A percentile compares a stretch with the other conserved stretches of the same genome.
Evolutionary conservation across 2,797 vertebrate species (phyloP).

Genomic region (Harpagifer antarcticus): DNA sequence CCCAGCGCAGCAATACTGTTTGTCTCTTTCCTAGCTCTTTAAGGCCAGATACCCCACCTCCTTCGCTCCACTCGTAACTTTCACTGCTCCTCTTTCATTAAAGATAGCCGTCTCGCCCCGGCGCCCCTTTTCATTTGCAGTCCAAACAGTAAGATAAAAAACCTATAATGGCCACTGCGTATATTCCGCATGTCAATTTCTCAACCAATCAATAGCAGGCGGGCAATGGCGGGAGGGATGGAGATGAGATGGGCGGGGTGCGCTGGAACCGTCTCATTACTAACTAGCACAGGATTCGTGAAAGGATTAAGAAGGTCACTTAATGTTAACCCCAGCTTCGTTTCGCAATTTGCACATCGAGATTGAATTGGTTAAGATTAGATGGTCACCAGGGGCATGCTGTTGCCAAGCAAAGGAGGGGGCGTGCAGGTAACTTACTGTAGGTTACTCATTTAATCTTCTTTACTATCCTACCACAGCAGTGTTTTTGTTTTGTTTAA

Average conservation of each 20-base stretch:
- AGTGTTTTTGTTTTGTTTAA: background rate
- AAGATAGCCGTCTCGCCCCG: slow-evolving; percentile 74
- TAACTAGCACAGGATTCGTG: slow-evolving; percentile 74
- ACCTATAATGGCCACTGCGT: slow-evolving; percentile 77
- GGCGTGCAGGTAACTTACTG: slow-evolving; percentile 4
- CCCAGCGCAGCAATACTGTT: slow-evolving; percentile 13
- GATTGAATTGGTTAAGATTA: slow-evolving; percentile 70
- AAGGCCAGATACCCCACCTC: slow-evolving; percentile 34
- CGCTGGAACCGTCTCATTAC: slow-evolving; percentile 80
- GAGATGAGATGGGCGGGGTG: slow-evolving; percentile 70
- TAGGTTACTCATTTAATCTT: slow-evolving; percentile 2
- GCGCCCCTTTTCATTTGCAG: slow-evolving; percentile 81
- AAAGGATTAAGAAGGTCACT: slow-evolving; percentile 78
- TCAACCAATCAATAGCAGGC: slow-evolving; percentile 82
- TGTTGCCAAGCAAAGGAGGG: slow-evolving; percentile 44
- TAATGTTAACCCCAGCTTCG: slow-evolving; percentile 71
- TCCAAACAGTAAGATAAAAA: slow-evolving; percentile 84
- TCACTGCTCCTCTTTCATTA: slow-evolving; percentile 73
- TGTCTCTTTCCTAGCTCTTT: slow-evolving; percentile 35
- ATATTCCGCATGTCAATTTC: slow-evolving; percentile 84
- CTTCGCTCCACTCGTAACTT: slow-evolving; percentile 57
- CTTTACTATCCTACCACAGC: no score
- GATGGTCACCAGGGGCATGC: slow-evolving; percentile 37
- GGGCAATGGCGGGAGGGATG: slow-evolving; percentile 65
- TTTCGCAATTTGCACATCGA: slow-evolving; percentile 72